phyloP scores from a whole-genome alignment of 2,113 vertebrate species.

The Ancistrus triradiatus region DNA sequence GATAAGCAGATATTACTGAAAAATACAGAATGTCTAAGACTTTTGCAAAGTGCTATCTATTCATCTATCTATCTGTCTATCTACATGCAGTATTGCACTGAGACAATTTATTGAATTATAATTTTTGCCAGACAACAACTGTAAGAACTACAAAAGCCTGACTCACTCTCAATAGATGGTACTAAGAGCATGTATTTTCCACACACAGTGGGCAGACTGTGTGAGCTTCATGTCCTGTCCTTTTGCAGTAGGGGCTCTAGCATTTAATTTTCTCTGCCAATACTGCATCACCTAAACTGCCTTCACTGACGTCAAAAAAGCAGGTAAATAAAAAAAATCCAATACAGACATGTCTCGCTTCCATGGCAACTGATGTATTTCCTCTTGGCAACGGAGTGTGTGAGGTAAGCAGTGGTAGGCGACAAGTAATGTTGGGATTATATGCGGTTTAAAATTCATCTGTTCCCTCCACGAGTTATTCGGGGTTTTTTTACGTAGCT shows the following conservation, averaged over 20 bases:
- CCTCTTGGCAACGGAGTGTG: slow-evolving; percentile 34
- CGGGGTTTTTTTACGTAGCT: too few species aligned
- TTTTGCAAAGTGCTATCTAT: too few species aligned
- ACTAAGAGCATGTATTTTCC: too few species aligned
- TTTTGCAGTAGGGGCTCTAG: not conserved
- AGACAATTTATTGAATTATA: too few species aligned
- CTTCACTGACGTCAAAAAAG: slow-evolving; percentile 26
- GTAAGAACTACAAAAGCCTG: too few species aligned
- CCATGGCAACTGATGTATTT: slow-evolving; percentile 42
- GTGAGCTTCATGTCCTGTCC: not conserved
- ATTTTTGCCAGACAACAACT: too few species aligned
- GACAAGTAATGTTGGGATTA: slow-evolving; percentile 38
- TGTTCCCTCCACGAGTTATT: too few species aligned
- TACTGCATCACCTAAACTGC: slow-evolving; percentile 9
- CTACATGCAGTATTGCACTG: too few species aligned
- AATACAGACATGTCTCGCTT: slow-evolving; percentile 10
- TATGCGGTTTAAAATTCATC: slow-evolving; percentile 20
- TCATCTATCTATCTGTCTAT: too few species aligned
- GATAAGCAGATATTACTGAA: too few species aligned
- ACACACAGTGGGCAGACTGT: not conserved
- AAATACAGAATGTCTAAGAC: too few species aligned
- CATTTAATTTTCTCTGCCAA: not conserved
- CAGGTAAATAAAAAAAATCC: slow-evolving; percentile 38
- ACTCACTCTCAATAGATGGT: too few species aligned
- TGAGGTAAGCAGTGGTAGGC: slow-evolving; percentile 31